Evolutionary conservation across 92 coral and sea anemone genomes (phyloP), one percentile per base, ranked within the genome.

Genomic region (Chrysogorgia sp.): DNA sequence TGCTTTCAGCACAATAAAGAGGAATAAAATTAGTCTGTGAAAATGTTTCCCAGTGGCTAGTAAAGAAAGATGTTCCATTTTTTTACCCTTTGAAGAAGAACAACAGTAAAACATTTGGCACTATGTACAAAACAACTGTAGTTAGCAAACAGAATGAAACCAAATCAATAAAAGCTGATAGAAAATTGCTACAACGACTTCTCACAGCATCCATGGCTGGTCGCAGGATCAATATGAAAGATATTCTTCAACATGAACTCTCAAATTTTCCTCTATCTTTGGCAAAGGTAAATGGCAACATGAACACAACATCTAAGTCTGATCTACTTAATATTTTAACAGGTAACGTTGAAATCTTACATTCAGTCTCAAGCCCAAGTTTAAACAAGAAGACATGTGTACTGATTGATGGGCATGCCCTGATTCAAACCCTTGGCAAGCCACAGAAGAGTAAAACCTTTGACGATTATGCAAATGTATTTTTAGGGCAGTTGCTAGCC

Each of bases 181-280:
- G 74, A 67, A 41, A 35, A 23, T 68, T 68, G 24, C 32, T 68
- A 23, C 75, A 43, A 47, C 58, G 58, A 10, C 75, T 68, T 6
- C 75, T 68, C 22, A 68, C 75, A 68, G 75, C 59, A 5, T 68
- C 75, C 1, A 0, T 68, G 75, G 75, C 75, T 3, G 75, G 75
- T 0, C 58, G 75, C 10, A 23, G 43, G 37, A 37, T 68, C 43
- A 21, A 68, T 9, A 20, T 68, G 21, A 9, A 68, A 14, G 75
- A 68, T 20, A 28, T 68, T 68, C 50, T 68, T 17, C 75, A 68
- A 45, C 75, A 68, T 47, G 75, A 26, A 34, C 75, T 68, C 6
- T 68, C 75, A 22, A 22, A 30, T 48, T 15, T 68, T 1, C 75
- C 75, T 6, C 24, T 68, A n/a, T 68, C 75, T 7, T 26, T 68